Evolutionary conservation across 2,888 invertebrate species (phyloP).

Genomic region (Caenorhabditis zanzibari): DNA sequence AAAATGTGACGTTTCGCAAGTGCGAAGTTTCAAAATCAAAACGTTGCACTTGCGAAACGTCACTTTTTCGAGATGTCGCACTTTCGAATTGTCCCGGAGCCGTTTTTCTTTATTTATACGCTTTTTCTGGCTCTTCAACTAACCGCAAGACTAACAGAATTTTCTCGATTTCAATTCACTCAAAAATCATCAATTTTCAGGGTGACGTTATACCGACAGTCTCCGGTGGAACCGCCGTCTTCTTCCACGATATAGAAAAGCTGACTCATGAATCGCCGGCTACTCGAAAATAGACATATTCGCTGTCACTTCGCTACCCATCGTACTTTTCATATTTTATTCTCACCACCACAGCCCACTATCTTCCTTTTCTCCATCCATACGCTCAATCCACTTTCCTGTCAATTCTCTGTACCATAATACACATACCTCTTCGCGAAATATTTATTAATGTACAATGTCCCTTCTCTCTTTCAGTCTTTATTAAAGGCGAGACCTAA

Average conservation of each 20-base stretch:
- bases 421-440: not conserved
- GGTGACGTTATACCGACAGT: conserved; percentile 95
- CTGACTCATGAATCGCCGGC: conserved; percentile 75
- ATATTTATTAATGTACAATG: conserved; percentile 36
- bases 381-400: conserved; percentile 10
- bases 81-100: too few relatives aligned
- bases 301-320: not conserved
- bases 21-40: too few relatives aligned
- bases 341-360: too few relatives aligned
- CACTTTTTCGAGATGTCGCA: too few relatives aligned
- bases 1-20: too few relatives aligned
- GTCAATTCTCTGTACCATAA: conserved; percentile 29
- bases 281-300: conserved; percentile 28
- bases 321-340: conserved; percentile 2
- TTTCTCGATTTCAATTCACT: too few relatives aligned
- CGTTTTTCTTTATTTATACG: not conserved
- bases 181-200: conserved; percentile 84
- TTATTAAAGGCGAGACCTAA: conserved; percentile 8
- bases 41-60: too few relatives aligned
- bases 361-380: not conserved
- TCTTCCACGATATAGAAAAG: conserved; percentile 94
- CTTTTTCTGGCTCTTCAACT: too few relatives aligned
- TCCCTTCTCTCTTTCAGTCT: not conserved
- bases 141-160: not conserved
- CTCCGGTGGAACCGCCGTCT: conserved; percentile 95